These are phyloP conservation scores for Sebastes steindachneri DNA, from an alignment of 2,797 vertebrate species.

Conservation along the genomic window DNA sequence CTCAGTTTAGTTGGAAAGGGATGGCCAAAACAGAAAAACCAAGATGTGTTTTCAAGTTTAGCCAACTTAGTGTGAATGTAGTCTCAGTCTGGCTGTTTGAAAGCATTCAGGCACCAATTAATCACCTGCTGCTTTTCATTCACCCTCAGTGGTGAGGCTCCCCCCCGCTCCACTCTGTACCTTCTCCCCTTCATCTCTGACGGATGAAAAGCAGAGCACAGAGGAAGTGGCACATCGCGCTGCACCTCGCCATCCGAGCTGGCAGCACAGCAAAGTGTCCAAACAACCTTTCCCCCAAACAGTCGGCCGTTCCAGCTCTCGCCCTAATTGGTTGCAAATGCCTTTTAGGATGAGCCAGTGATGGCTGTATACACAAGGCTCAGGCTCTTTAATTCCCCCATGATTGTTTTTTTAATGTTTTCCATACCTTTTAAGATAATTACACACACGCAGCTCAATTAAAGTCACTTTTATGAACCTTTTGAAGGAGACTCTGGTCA, in stretches of 20 bases:
- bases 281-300: slow-evolving; percentile 53
- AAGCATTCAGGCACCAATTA: slow-evolving; percentile 34
- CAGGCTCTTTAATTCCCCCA: slow-evolving; percentile 5
- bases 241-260: slow-evolving; percentile 35
- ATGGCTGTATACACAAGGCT: slow-evolving; percentile 40
- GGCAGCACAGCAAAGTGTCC: slow-evolving; percentile 56
- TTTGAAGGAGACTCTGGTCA: neutral
- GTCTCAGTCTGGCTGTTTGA: neutral
- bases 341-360: slow-evolving; percentile 63
- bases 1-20: neutral
- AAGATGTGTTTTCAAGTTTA: neutral
- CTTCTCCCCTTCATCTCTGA: slow-evolving; percentile 25
- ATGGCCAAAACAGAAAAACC: neutral
- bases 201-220: slow-evolving; percentile 51
- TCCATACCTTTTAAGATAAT: neutral
- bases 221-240: slow-evolving; percentile 34
- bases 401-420: slow-evolving; percentile 15
- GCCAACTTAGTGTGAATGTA: neutral
- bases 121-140: slow-evolving; percentile 52
- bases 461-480: neutral
- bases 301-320: slow-evolving; percentile 32
- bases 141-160: neutral
- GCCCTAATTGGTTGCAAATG: slow-evolving; percentile 70
- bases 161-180: slow-evolving; percentile 1
- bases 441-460: slow-evolving; percentile 1